Evolutionary conservation across 2,113 vertebrate genomes (phyloP).

Genomic region (Vireo altiloquus): DNA sequence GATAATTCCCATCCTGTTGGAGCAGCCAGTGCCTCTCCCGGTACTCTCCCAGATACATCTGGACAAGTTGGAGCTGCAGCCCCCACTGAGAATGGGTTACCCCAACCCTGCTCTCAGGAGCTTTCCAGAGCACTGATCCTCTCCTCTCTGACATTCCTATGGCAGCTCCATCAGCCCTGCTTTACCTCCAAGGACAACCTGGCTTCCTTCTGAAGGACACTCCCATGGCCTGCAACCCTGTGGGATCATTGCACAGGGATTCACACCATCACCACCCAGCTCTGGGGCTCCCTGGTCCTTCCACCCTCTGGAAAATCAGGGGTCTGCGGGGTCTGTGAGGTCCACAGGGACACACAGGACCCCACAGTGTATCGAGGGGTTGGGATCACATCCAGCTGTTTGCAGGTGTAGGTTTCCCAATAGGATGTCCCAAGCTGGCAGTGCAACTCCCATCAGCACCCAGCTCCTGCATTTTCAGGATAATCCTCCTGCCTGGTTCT

Average conservation of each 20-base stretch:
- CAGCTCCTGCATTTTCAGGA: not conserved
- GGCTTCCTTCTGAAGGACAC: not conserved
- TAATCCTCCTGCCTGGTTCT: not conserved
- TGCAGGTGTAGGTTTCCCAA: not conserved
- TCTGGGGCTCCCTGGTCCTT: not conserved
- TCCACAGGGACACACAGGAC: rapidly evolving
- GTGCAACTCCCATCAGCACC: not conserved
- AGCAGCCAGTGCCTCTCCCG: not conserved
- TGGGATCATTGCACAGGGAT: not conserved
- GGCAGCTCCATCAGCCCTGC: not conserved
- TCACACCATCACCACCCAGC: not conserved
- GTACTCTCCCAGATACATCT: not conserved
- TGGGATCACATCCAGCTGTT: not conserved
- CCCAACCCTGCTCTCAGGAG: not conserved
- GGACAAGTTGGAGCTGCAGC: not conserved
- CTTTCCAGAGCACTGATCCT: not conserved
- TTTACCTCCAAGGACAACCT: not conserved
- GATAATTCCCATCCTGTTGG: not conserved
- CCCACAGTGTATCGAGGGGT: rapidly evolving
- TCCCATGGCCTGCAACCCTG: not conserved
- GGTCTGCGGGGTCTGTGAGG: not conserved
- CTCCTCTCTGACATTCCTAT: not conserved
- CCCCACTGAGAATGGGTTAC: not conserved
- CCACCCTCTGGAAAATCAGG: not conserved
- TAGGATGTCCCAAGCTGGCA: not conserved